Evolutionary conservation across 92 coral and sea anemone species (phyloP), one percentile per base, ranked within the genome.

Genomic region (Paramuricea clavata): DNA sequence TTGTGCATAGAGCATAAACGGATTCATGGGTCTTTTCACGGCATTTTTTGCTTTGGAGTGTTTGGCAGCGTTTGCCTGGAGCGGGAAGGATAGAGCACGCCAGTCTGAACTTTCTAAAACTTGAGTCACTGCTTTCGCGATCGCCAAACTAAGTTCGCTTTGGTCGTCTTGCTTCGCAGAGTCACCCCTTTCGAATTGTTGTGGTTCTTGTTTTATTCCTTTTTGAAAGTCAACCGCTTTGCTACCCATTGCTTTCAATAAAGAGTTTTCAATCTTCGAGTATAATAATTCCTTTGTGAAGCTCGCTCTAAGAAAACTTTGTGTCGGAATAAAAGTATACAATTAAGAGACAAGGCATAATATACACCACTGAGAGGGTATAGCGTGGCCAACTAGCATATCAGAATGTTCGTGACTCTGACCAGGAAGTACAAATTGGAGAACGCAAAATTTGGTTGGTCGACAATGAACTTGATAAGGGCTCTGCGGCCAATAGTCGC

Each of bases 1-100:
- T 69, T 97, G 99, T 21, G 99, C 99, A 95, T 98, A 97, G 12
- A 97, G 93, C 99, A 97, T 97, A 78, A 97, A 97, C 2, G 99
- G 98, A 72, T 97, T 97, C 99, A 97, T 97, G 0, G 99, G 99
- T 60, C 99, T 87, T 78, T 97, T 97, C 13, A 97, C 98, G 83
- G 93, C 95, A 50, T 98, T 94, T 64, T 97, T 97, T 35, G 92
- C 97, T 64, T 94, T 95, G 49, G 84, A 79, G 22, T 61, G 84
- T 76, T 94, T 94, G 56, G 95, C 98, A 52, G 98, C 97, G 81
- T 93, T 92, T n/a, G 93, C 98, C 81, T 98, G 81, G 35, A 97
- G 95, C 25, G 99, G 99, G 26, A 97, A 92, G 34, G 99, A 98
- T 34, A 97, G 92, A 70, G 95, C 85, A 74, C 98, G 91, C 99